Evolutionary conservation across 1,140 invertebrate genomes (phyloP), one percentile per base, ranked within the genome.

Genomic region (Drosophila mayri): DNA sequence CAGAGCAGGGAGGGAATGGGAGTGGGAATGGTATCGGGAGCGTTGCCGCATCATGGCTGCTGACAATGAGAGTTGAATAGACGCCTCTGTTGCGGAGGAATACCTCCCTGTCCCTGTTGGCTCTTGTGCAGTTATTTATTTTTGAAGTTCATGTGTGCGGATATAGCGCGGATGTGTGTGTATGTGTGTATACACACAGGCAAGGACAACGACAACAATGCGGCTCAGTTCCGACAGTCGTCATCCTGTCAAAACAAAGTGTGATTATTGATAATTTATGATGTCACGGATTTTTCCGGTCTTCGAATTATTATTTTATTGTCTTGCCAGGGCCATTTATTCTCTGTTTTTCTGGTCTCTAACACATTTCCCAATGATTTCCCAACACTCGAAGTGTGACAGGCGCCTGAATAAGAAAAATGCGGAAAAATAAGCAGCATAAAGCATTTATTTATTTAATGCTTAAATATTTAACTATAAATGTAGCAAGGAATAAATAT

Each of bases 231-330:
- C 67, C 82, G 75, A 85, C 83, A 82, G 81, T 81, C 76, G 71
- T 82, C 79, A 86, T 90, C 81, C 87, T 91, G 88, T 91, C 88
- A 91, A 88, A 91, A 91, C 84, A 91, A 86, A 91, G 85, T 91
- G 88, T 88, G 88, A 91, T 91, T 91, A 91, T 91, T 81, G 88
- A 91, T 91, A 91, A 91, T 91, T 91, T 91, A 91, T 91, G 88
- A 91, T 91, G 88, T 91, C 84, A 90, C 79, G 79, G 86, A 79
- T 73, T 79, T 79, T 83, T 84, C 84, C 76, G 76, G 61, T 74
- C 64, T 66, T 66, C 61, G 67, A 66, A 64, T 79, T 86, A 87
- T 79, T 82, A 66, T 85, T 86, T 82, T 83, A 79, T 79, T 79
- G 76, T 76, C 66, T 75, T 61, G n/a, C 32, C 41, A 49, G 43